These are phyloP conservation scores for Clarias fuscus DNA, from an alignment of 2,797 vertebrate genomes.

Conservation along the genomic window DNA sequence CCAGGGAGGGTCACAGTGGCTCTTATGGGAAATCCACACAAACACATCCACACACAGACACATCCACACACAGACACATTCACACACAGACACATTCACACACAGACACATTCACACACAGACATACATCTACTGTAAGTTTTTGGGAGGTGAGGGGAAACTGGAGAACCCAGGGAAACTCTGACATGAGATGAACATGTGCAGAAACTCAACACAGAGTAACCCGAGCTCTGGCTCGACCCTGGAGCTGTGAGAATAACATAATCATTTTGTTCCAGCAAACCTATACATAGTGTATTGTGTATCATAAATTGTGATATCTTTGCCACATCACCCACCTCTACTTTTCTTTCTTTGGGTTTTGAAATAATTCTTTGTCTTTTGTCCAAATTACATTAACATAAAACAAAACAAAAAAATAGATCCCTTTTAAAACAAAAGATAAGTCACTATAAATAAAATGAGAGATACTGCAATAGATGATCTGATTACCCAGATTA, in stretches of 20 bases:
- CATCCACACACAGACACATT: neutral
- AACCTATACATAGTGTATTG: neutral
- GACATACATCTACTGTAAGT: neutral
- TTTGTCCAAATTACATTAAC: slow-evolving; percentile 65
- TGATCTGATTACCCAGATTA: slow-evolving; percentile 3
- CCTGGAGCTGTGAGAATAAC: neutral
- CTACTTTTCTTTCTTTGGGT: neutral
- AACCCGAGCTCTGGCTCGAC: neutral
- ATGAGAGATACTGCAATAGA: neutral
- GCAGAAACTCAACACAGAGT: neutral
- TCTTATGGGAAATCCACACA: neutral
- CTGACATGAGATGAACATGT: neutral
- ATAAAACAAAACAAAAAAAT: slow-evolving; percentile 36
- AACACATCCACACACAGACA: neutral
- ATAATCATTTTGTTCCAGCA: neutral
- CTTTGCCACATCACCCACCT: neutral
- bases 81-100: neutral
- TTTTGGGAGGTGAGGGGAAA: neutral
- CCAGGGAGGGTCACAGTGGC: neutral
- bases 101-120: neutral
- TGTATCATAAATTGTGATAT: neutral
- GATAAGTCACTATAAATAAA: slow-evolving; percentile 57
- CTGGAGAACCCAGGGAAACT: neutral
- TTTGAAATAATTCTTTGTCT: slow-evolving; percentile 45
- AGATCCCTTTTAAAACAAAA: slow-evolving; percentile 63